Evolutionary conservation across 2,888 invertebrate species (phyloP), one percentile per base, ranked within the genome.

Genomic region (Gerris lacustris): DNA sequence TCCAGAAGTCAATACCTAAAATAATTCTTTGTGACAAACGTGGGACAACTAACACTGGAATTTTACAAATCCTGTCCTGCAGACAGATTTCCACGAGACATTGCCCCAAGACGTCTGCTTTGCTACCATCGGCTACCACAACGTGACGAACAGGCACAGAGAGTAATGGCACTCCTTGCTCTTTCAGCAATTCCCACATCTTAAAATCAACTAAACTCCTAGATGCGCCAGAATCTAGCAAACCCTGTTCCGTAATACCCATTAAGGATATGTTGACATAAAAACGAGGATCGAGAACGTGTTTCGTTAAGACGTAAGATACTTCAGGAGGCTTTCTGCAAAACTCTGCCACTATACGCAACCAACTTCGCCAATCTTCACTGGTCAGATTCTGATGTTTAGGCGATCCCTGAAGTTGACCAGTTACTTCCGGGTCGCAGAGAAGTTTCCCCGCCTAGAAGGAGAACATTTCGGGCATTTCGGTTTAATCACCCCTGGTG

Each of bases 1-100:
- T 71, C 68, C 71, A 71, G 17, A 71, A 68, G 15, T 71, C 71
- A 9, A 71, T 44, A 6, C 68, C 71, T 63, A 67, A 71, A 63
- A 71, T 71, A 6, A 71, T 44, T 2, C 45, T 67, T 5, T 71
- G 71, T 2, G 45, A 31, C 17, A 68, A 63, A 7, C 15, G 15
- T 11, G 71, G 71, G 5, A 71, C 68, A 0, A 71, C 68, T 2
- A 68, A 18, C 15, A 70, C 66, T 0, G 67, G n/a, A 17, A 68
- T n/a, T 6, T n/a, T 45, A 9, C 18, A 45, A 4, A 47, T 45
- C 47, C 47, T 68, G 5, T 68, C 45, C 18, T 45, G 45, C 5
- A 68, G 68, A 45, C 18, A 15, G 45, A 68, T 44, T n/a, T 45
- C 45, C 45, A 68, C n/a, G 11, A 45, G 45, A n/a, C 18, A 45